Evolutionary conservation across 2,888 invertebrate species (phyloP), one percentile per base, ranked within the genome.

Genomic region (Monopis laevigella): DNA sequence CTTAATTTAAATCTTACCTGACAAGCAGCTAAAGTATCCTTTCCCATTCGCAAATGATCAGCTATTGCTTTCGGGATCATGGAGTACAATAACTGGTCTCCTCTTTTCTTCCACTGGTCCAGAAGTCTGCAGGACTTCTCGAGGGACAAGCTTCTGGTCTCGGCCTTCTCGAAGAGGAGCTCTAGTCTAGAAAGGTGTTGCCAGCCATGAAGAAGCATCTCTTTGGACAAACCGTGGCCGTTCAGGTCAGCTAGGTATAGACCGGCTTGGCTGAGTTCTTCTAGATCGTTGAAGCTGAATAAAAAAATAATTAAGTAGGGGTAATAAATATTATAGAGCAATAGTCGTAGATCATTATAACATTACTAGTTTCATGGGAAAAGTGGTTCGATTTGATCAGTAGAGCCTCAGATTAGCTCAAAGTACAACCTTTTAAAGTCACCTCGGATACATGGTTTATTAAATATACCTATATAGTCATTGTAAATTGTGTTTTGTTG

Each of bases 1-100:
- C n/a, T n/a, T n/a, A n/a, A n/a, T n/a, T 21, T 8, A 21, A 21
- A 19, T n/a, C 28, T 18, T 46, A 72, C 93, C 83, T 93, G 88
- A 62, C 93, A 95, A 10, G 93, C 93, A 36, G 85, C 86, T 55
- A 92, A 77, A 1, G 91, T 86, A 54, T 89, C 88, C 44, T 87
- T 86, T 0, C 93, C 94, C 13, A 85, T 77, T 43, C 92, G 82
- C 52, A 96, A 81, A 46, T 90, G 84, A 56, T 93, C 90, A 0
- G 93, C 95, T 11, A 95, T 89, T 2, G 88, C 86, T 54, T 88
- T 87, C 0, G 96, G 96, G 56, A 96, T 93, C 95, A 96, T 96
- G 1, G 95, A 93, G 59, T 95, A 95, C 0, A 96, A 74, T 3
- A 96, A 77, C 49, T 92, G 91, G 57, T 96, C 93, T 1, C 93